Percentiles rank a stretch among this genome's conserved stretches.
Evolutionary conservation across 2,888 invertebrate species (phyloP).

Genomic region (Carterocephalus palaemon): DNA sequence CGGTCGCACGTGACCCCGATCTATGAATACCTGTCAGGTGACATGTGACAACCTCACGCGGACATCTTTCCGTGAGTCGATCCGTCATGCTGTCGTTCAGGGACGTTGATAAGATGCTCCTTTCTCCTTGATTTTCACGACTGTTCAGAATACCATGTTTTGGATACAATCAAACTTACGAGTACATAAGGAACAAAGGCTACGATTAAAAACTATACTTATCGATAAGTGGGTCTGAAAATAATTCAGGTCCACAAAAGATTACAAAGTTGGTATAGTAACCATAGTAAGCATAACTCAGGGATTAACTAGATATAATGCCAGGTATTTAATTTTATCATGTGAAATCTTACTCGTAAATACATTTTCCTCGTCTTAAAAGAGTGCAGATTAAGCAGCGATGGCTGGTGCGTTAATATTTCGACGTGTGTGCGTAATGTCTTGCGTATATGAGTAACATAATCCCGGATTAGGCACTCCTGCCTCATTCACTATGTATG

Average conservation of each 20-base stretch:
- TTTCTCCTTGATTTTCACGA: not conserved
- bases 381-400: not conserved
- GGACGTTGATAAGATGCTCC: constrained; percentile 30
- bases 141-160: too few species aligned
- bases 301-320: too few species aligned
- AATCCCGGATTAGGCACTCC: constrained; percentile 19
- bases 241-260: too few species aligned
- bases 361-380: not conserved
- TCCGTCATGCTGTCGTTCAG: constrained; percentile 42
- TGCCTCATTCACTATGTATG: constrained; percentile 17
- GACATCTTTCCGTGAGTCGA: constrained; percentile 41
- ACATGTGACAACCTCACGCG: constrained; percentile 30
- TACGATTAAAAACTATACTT: too few species aligned
- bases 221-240: too few species aligned
- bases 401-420: constrained; percentile 5
- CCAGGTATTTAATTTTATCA: too few species aligned
- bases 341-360: too few species aligned
- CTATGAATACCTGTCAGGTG: constrained; percentile 33
- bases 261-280: too few species aligned
- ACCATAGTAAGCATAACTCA: too few species aligned
- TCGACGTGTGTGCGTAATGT: not conserved
- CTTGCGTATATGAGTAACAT: not conserved
- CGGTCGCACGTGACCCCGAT: constrained; percentile 29
- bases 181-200: too few species aligned
- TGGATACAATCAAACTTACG: too few species aligned